These are phyloP conservation scores for Monopis laevigella DNA, from an alignment of 2,888 invertebrate genomes.

Conservation along the genomic window DNA sequence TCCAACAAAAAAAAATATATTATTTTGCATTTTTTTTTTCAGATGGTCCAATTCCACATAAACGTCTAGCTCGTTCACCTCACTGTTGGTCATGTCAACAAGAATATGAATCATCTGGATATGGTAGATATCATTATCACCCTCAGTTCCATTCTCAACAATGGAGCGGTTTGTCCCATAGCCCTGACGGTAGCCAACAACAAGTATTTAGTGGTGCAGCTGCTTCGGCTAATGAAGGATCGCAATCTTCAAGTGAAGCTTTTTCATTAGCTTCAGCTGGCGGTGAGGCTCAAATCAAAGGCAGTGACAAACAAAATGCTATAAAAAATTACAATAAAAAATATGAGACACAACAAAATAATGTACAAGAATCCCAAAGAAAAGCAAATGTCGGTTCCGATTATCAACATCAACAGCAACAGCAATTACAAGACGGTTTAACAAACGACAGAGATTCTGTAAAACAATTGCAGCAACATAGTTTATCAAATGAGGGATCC, in stretches of 20 bases:
- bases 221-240: slow-evolving; percentile 27
- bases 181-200: slow-evolving; percentile 27
- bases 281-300: slow-evolving; percentile 6
- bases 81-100: slow-evolving; percentile 18
- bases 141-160: slow-evolving; percentile 33
- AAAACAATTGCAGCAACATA: neutral
- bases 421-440: neutral
- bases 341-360: neutral
- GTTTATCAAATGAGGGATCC: no score
- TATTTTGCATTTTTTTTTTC: slow-evolving; percentile 17
- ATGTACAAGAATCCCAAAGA: no score
- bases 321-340: neutral
- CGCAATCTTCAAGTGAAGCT: slow-evolving; percentile 28
- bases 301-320: neutral
- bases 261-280: slow-evolving; percentile 25
- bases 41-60: slow-evolving; percentile 20
- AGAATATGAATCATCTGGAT: slow-evolving; percentile 18
- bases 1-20: neutral
- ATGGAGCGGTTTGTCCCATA: slow-evolving; percentile 37
- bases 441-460: neutral
- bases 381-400: no score
- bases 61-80: neutral
- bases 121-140: slow-evolving; percentile 14
- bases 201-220: slow-evolving; percentile 39
- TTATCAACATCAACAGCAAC: neutral